These are phyloP conservation scores for Beroe ovata DNA, from an alignment of 37 sponge, comb jelly and placozoan genomes.

Conservation along the genomic window DNA sequence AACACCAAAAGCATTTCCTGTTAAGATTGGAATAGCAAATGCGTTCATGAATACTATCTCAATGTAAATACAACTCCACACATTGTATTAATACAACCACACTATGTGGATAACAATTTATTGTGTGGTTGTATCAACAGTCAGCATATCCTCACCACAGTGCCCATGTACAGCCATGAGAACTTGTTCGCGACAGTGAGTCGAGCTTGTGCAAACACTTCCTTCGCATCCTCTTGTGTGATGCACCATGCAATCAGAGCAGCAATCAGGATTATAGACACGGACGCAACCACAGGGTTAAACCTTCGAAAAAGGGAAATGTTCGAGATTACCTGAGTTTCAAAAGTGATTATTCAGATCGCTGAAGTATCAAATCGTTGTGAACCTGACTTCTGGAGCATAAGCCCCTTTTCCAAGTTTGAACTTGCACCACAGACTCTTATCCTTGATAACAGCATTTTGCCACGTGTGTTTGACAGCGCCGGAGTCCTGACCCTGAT, in stretches of 20 bases:
- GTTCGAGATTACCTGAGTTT: too few relatives aligned
- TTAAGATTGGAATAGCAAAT: too few relatives aligned
- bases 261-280: neutral
- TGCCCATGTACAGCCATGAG: constrained; percentile 17
- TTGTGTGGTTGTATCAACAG: too few relatives aligned
- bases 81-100: too few relatives aligned
- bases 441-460: constrained; percentile 17
- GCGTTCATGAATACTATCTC: too few relatives aligned
- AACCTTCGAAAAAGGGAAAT: too few relatives aligned
- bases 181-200: neutral
- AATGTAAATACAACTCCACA: too few relatives aligned
- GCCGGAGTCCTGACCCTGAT: too few relatives aligned
- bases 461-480: too few relatives aligned
- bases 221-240: neutral
- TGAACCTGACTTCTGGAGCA: neutral
- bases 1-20: constrained; percentile 17
- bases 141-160: constrained; percentile 1
- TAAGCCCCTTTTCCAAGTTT: constrained; percentile 7
- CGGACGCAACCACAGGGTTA: constrained; percentile 15
- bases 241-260: constrained; percentile 19
- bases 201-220: neutral
- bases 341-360: too few relatives aligned
- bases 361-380: too few relatives aligned
- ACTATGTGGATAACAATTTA: too few relatives aligned
- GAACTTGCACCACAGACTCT: constrained; percentile 8